Evolutionary conservation across 1,140 invertebrate species (phyloP).

Genomic region (Lordiphosa stackelbergi): DNA sequence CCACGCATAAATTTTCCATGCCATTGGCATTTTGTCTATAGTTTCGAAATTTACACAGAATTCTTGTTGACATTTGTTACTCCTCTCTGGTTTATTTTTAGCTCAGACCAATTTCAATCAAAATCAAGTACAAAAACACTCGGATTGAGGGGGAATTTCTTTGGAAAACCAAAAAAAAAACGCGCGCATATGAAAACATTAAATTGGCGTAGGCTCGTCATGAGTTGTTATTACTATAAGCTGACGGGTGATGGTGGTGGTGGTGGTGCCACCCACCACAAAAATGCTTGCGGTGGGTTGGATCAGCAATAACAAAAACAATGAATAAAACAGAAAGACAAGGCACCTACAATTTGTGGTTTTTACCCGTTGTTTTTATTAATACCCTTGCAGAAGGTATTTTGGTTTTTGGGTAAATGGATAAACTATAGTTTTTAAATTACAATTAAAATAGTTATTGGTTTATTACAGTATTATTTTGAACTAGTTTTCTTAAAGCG

Average conservation of each 20-base stretch:
- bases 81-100: background rate
- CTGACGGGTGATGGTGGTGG: background rate
- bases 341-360: slow-evolving; percentile 1
- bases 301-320: slow-evolving; percentile 11
- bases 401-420: background rate
- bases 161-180: slow-evolving; percentile 7
- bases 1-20: slow-evolving; percentile 42
- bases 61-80: slow-evolving; percentile 48
- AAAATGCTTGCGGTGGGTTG: slow-evolving; percentile 13
- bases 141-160: slow-evolving; percentile 16
- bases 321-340: slow-evolving; percentile 4
- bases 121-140: slow-evolving; percentile 64
- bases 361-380: background rate
- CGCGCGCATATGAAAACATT: slow-evolving; percentile 25
- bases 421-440: background rate
- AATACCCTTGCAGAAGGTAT: slow-evolving; percentile 4
- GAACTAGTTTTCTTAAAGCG: too few species aligned
- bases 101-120: too few species aligned
- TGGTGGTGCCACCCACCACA: background rate
- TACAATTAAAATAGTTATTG: too few species aligned
- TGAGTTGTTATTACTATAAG: slow-evolving; percentile 5
- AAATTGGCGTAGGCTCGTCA: slow-evolving; percentile 34
- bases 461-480: background rate
- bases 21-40: slow-evolving; percentile 32
- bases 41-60: slow-evolving; percentile 28